Conservation (phyloP, 2,888 invertebrate genomes). For the Drosophila mayaguana region DNA sequence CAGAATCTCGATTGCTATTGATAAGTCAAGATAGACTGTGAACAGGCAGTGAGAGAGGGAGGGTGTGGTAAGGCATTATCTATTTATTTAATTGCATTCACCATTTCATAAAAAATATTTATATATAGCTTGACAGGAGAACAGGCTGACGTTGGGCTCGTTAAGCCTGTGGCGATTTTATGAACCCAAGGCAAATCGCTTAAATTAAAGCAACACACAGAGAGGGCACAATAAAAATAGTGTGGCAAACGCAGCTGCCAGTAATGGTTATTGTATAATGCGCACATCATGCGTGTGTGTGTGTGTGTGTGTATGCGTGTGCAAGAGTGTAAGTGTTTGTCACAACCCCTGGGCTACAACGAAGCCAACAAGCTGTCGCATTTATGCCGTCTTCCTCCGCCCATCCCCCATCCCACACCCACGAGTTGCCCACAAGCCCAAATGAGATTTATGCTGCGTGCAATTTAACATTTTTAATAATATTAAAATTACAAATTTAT, state of each 20-base stretch:
- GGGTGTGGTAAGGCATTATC: conserved; percentile 11
- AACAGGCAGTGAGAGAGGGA: background rate
- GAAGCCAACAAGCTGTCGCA: conserved; percentile 65
- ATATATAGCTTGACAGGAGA: conserved; percentile 12
- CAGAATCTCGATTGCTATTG: background rate
- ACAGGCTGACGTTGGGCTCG: conserved; percentile 32
- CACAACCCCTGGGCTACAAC: conserved; percentile 58
- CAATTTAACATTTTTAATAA: conserved; percentile 76
- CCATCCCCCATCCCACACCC: conserved; percentile 15
- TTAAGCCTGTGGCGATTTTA: conserved; percentile 67
- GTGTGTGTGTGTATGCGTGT: conserved; percentile 16
- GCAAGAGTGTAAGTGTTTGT: conserved; percentile 21
- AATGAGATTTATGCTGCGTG: conserved; percentile 75
- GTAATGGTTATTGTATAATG: conserved; percentile 72
- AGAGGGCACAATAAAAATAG: conserved; percentile 72
- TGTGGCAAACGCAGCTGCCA: conserved; percentile 75
- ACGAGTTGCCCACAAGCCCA: conserved; percentile 27
- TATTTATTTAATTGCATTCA: conserved; percentile 49
- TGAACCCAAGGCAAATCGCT: conserved; percentile 71
- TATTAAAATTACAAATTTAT: conserved; percentile 80
- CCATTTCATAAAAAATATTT: conserved; percentile 48
- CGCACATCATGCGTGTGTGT: conserved; percentile 29
- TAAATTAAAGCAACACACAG: conserved; percentile 73
- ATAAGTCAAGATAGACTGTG: background rate
- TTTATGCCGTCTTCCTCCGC: conserved; percentile 20